Conservation (phyloP, 2,113 vertebrate species). For the Galeopterus variegatus region DNA sequence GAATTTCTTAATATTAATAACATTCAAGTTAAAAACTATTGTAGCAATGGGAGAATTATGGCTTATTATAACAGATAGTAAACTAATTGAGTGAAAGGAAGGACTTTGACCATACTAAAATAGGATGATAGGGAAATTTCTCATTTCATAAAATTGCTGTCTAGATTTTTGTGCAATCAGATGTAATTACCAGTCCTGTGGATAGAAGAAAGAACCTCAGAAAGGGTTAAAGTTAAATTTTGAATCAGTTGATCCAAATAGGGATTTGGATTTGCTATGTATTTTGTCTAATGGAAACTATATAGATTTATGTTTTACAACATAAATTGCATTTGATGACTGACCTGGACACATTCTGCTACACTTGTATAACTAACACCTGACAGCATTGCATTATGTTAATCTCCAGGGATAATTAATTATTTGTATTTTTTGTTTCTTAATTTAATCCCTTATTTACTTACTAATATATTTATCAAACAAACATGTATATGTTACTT, state of each 20-base stretch:
- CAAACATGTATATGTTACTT: background rate
- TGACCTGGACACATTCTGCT: background rate
- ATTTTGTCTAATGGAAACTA: background rate
- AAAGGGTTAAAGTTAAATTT: background rate
- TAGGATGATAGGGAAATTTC: background rate
- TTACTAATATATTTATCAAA: background rate
- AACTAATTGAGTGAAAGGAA: constrained; percentile 10
- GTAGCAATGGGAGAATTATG: background rate
- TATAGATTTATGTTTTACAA: background rate
- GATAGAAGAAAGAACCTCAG: background rate
- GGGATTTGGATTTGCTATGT: background rate
- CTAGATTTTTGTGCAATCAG: background rate
- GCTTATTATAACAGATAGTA: background rate
- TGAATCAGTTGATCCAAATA: background rate
- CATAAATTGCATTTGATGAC: background rate
- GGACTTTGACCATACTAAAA: background rate
- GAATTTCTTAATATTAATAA: background rate
- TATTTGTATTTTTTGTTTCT: background rate
- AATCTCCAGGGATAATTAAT: background rate
- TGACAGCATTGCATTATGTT: background rate
- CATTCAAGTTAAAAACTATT: background rate
- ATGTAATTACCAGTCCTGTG: background rate
- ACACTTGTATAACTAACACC: background rate
- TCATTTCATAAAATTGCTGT: background rate
- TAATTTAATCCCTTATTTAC: background rate